Evolutionary conservation across 92 coral and sea anemone genomes (phyloP), one percentile per base, ranked within the genome.

Genomic region (Bergia puertoricense): DNA sequence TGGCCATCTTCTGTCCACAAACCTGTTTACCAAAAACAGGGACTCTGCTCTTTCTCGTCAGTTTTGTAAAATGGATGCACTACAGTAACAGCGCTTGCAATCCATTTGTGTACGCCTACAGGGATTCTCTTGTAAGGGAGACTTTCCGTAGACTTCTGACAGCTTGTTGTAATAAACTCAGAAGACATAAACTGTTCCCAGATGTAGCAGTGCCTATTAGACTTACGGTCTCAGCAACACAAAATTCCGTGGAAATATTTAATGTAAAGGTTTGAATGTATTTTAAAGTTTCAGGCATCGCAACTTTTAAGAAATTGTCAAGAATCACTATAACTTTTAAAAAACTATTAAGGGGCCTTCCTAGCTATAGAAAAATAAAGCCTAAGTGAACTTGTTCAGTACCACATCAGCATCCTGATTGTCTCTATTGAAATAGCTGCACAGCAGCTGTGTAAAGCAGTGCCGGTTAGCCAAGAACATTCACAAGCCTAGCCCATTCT

Each of bases 21-120:
- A 41, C 7, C 9, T 82, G 86, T 67, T n/a, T 82, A 42, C 86
- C 86, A 36, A 18, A 22, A 5, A 22, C 2, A 20, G n/a, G 41
- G 0, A 82, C 86, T 43, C 57, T 82, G 1, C 59, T 82, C 3
- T 4, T 38, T 43, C 86, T 82, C 38, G 86, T 82, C 20, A 82
- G 86, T 44, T 81, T 81, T 81, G 73, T 65, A 23, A 79, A 79
- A 13, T 51, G 57, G 66, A 46, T 79, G 83, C 83, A 79, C n/a
- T 81, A 81, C 74, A 38, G 85, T 43, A 81, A 81, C 85, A 81
- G 85, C 50, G 85, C 74, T 56, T 81, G 85, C 74, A 81, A 81
- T 81, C 85, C 85, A 3, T 81, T 81, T 42, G 85, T 81, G 54
- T 81, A 81, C 50, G 85, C 85, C 11, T 81, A 56, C 73, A 81